A percentile compares a stretch with the other conserved stretches of the same genome.
Conservation (phyloP, 1,140 invertebrate species). For the Nomia melanderi region DNA sequence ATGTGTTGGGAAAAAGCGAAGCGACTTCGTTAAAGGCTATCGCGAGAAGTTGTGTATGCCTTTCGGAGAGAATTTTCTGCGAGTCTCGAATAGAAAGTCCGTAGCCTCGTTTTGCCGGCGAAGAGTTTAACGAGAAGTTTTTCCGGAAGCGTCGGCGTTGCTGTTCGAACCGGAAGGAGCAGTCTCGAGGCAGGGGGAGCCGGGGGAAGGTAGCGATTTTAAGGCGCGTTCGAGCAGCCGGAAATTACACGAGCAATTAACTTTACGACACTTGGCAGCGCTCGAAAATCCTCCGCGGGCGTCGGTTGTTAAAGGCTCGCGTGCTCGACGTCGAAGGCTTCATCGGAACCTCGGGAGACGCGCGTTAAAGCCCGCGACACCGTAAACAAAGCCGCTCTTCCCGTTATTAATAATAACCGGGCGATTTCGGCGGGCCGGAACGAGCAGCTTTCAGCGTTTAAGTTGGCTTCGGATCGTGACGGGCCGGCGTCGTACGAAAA, state of each 20-base stretch:
- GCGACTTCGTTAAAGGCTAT: no score
- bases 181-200: no score
- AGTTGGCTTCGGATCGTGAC: slow-evolving; percentile 73
- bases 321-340: slow-evolving; percentile 4
- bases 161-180: no score
- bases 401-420: slow-evolving; percentile 74
- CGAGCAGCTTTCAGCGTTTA: slow-evolving; percentile 63
- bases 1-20: no score
- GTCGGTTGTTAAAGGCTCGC: neutral
- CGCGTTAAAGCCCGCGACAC: slow-evolving; percentile 60
- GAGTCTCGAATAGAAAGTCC: no score
- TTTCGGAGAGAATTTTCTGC: no score
- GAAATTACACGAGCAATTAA: slow-evolving; percentile 30
- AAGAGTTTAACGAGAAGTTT: no score
- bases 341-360: slow-evolving; percentile 10
- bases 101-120: no score
- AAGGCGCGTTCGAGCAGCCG: neutral
- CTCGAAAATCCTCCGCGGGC: neutral
- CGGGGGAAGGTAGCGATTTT: neutral
- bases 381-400: slow-evolving; percentile 63
- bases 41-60: no score
- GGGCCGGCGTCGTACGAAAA: slow-evolving; percentile 73
- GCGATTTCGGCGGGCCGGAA: slow-evolving; percentile 35
- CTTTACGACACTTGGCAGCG: neutral
- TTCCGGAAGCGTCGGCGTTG: no score